Conservation (phyloP, 2,113 vertebrate genomes). For the Pelmatolapia mariae region DNA sequence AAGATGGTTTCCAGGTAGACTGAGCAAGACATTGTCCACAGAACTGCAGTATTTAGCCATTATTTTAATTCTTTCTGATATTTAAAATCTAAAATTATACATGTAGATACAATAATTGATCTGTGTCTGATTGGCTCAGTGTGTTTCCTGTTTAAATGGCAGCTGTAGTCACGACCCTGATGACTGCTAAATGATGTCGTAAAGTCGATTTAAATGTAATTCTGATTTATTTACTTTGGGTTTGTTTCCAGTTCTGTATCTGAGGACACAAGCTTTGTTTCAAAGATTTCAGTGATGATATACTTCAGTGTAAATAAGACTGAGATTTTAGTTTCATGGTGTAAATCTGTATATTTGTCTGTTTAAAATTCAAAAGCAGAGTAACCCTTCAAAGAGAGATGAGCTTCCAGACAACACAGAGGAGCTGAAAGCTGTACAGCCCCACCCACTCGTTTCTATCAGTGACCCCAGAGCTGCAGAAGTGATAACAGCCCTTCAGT, state of each 20-base stretch:
- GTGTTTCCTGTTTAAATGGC: background rate
- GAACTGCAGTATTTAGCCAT: background rate
- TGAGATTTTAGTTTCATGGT: background rate
- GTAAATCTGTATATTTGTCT: background rate
- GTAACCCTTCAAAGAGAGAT: background rate
- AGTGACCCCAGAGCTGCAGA: background rate
- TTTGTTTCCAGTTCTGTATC: background rate
- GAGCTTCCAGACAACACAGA: background rate
- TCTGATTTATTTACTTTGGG: background rate
- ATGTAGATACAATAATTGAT: background rate
- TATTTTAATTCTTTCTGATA: background rate
- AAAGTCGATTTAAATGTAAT: background rate
- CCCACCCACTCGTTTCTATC: background rate
- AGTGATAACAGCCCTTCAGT: conserved; percentile 5
- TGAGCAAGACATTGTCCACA: background rate
- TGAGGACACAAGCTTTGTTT: background rate
- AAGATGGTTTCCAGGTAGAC: background rate
- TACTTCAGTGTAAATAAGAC: background rate
- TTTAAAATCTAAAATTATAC: background rate
- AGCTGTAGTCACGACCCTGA: background rate
- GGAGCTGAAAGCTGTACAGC: background rate
- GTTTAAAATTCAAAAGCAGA: background rate
- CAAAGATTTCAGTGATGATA: background rate
- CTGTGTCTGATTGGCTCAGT: background rate
- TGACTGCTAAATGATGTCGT: background rate